Percentiles rank a stretch among this genome's conserved stretches.
phyloP scores from a whole-genome alignment of 2,888 invertebrate genomes.

The Tachystola acroxantha region DNA sequence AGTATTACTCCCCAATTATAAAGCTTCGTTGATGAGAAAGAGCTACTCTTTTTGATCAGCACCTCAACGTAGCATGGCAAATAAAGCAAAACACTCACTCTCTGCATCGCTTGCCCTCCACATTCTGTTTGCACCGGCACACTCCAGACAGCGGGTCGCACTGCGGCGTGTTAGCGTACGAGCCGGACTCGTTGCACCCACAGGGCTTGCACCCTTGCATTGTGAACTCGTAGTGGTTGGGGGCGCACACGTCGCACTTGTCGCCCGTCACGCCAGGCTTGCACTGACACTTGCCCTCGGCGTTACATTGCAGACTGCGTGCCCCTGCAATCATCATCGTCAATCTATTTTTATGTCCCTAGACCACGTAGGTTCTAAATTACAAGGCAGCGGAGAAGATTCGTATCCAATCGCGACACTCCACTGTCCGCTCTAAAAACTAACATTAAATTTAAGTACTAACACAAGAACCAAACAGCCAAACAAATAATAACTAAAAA shows the following conservation, averaged over 20 bases:
- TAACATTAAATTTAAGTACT: too few species aligned
- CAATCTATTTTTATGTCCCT: background rate
- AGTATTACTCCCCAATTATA: too few species aligned
- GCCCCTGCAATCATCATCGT: slow-evolving; percentile 79
- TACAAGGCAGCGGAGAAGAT: too few species aligned
- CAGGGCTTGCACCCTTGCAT: slow-evolving; percentile 94
- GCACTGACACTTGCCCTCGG: slow-evolving; percentile 95
- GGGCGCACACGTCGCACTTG: slow-evolving; percentile 91
- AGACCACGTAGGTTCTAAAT: background rate
- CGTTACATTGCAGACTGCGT: slow-evolving; percentile 92
- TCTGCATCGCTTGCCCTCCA: slow-evolving; percentile 96
- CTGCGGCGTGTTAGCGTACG: slow-evolving; percentile 86
- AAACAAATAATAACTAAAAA: too few species aligned
- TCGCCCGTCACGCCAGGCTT: slow-evolving; percentile 97
- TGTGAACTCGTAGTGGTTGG: slow-evolving; percentile 95
- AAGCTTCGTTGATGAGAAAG: too few species aligned
- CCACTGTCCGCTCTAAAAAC: too few species aligned
- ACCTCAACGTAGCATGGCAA: too few species aligned
- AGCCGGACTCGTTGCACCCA: slow-evolving; percentile 92
- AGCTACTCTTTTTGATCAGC: too few species aligned
- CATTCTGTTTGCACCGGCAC: slow-evolving; percentile 93
- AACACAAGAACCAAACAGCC: too few species aligned
- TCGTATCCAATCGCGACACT: too few species aligned
- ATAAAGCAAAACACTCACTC: too few species aligned
- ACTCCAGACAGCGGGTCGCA: slow-evolving; percentile 91